phyloP scores from a whole-genome alignment of 1,140 invertebrate species.

The Orius laevigatus region DNA sequence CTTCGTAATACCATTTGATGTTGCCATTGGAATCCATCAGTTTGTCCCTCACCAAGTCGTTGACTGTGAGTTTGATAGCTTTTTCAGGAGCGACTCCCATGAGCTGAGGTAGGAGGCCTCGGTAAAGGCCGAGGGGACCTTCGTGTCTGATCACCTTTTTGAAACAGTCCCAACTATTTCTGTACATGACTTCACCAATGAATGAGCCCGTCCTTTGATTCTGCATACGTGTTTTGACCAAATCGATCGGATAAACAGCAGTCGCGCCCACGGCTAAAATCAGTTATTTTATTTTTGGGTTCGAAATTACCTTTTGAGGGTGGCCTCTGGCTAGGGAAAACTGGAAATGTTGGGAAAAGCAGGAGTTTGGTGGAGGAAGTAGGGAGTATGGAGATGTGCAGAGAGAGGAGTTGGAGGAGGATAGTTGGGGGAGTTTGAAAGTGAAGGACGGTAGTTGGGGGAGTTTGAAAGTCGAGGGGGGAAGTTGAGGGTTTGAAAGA shows the following conservation, averaged over 20 bases:
- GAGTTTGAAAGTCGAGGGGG: too few species aligned
- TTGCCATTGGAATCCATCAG: slow-evolving; percentile 77
- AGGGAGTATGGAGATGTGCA: too few species aligned
- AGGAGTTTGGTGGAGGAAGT: too few species aligned
- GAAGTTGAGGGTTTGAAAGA: too few species aligned
- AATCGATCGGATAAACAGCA: slow-evolving; percentile 95
- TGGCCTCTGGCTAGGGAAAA: too few species aligned
- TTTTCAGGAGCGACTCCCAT: slow-evolving; percentile 99
- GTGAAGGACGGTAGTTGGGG: too few species aligned
- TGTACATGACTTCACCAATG: slow-evolving; percentile 93
- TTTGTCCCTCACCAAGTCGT: slow-evolving; percentile 92
- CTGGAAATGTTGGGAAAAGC: too few species aligned
- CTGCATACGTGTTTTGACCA: slow-evolving; percentile 98
- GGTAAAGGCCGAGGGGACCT: slow-evolving; percentile 83
- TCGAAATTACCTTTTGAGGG: too few species aligned
- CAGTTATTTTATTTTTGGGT: too few species aligned
- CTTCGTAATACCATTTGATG: slow-evolving; percentile 68
- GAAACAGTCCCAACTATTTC: slow-evolving; percentile 91
- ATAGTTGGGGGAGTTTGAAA: too few species aligned
- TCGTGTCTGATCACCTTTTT: slow-evolving; percentile 93
- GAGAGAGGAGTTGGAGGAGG: too few species aligned
- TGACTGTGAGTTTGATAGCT: slow-evolving; percentile 96
- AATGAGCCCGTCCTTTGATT: slow-evolving; percentile 90
- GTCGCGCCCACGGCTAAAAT: slow-evolving; percentile 83
- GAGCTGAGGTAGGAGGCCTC: slow-evolving; percentile 87